These are phyloP conservation scores for Mesorhabditis sp. DNA, from an alignment of 2,888 invertebrate genomes.

Conservation along the genomic window DNA sequence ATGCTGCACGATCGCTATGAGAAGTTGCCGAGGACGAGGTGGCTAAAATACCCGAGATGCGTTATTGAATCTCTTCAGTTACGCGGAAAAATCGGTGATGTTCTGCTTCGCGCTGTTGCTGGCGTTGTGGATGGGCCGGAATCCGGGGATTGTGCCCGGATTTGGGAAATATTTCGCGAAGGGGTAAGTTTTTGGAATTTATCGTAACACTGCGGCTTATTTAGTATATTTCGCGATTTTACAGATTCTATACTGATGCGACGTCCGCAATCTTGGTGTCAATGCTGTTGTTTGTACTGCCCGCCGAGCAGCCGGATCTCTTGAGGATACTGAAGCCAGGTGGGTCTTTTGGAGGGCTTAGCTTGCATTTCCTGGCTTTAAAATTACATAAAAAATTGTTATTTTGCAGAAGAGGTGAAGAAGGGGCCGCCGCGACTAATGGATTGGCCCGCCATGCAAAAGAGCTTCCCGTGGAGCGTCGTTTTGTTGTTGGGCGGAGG, in stretches of 20 bases:
- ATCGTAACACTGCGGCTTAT: not conserved
- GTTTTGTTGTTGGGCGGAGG: slow-evolving; percentile 55
- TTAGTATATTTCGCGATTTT: not conserved
- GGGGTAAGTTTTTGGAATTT: slow-evolving; percentile 17
- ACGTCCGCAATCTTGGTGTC: slow-evolving; percentile 75
- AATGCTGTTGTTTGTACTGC: slow-evolving; percentile 77
- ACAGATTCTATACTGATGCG: slow-evolving; percentile 59
- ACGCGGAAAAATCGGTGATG: slow-evolving; percentile 44
- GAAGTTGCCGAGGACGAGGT: slow-evolving; percentile 50
- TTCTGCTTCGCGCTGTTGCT: slow-evolving; percentile 73
- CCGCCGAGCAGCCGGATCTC: slow-evolving; percentile 67
- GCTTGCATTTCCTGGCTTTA: too few relatives aligned
- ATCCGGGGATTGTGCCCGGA: slow-evolving; percentile 80
- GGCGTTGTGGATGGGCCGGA: slow-evolving; percentile 81
- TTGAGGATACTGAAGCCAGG: slow-evolving; percentile 11
- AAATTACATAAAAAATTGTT: not conserved
- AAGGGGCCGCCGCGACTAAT: slow-evolving; percentile 61
- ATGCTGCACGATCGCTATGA: slow-evolving; percentile 41
- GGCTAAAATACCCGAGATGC: not conserved
- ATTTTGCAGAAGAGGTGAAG: not conserved
- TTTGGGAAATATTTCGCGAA: slow-evolving; percentile 68
- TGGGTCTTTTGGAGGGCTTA: not conserved
- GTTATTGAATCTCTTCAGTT: slow-evolving; percentile 21
- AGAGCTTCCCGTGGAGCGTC: slow-evolving; percentile 53
- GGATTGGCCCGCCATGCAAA: slow-evolving; percentile 52